Evolutionary conservation across 2,888 invertebrate species (phyloP), one percentile per base, ranked within the genome.

Genomic region (Machimus rusticus): DNA sequence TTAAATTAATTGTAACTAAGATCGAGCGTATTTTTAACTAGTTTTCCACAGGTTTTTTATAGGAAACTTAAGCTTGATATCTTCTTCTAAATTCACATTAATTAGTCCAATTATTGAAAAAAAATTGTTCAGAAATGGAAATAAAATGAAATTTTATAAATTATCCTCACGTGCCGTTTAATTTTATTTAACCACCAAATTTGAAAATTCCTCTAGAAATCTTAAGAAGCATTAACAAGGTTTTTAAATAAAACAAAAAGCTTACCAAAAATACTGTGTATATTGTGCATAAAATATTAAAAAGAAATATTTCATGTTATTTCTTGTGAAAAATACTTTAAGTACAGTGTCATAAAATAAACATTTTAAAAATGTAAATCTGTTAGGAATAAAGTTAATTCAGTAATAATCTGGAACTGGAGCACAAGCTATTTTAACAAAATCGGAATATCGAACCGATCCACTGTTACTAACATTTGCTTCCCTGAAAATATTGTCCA

Each of bases 321-420:
- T 51, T 51, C n/a, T 16, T n/a, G 1, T 51, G n/a, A 51, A 19
- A 51, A n/a, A n/a, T n/a, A 51, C 51, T 51, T 51, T n/a, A 51
- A 51, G 51, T 51, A 51, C 43, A 46, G 14, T 46, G 43, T 46
- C 43, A 46, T 43, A 43, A 43, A 43, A 43, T 0, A 5, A 43
- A 43, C 9, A 43, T 46, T 14, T 46, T 46, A 46, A 0, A 16
- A 46, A 43, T 43, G 16, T 9, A 19, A 19, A 57, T 23, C 9
- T 9, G 6, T 12, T n/a, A 14, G 6, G 16, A n/a, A 74, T 16
- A 14, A 23, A 37, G 12, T 74, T 23, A 37, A n/a, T 55, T 94
- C 93, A 98, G 91, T 98, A 98, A 92, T 98, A 98, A 92, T 98
- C 98, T 0, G 98, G 98, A 5, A 98, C 97, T 0, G 98, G 98